Base-by-base conservation (phyloP, 2,888 invertebrate genomes). In the Cataglyphis rosenhaueri region DNA sequence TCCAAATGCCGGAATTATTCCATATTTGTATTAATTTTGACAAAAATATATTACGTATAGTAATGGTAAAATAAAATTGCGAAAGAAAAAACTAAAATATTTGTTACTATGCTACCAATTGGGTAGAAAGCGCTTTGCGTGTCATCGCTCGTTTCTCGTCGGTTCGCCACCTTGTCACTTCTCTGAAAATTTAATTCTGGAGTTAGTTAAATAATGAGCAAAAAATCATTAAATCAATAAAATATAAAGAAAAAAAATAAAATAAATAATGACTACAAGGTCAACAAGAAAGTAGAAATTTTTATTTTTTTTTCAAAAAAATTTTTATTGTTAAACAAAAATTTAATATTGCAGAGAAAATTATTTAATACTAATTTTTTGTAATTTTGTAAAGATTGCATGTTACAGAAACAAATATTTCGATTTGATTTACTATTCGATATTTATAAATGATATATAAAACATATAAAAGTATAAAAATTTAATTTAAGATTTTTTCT, bases 1-100 rank as follows among this genome's bases (percentile, higher is more conserved):
- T 35, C 6, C 32, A 35, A 35, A 35, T 35, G 32, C 32, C 6
- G 32, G 0, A 35, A 41, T 41, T 29, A 59, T 66, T 18, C 35
- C n/a, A 25, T 41, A 70, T 32, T 57, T 41, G 25, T 35, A 70
- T 79, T 25, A 79, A 79, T 70, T 79, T 70, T 18, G 12, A 59
- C 32, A 10, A 25, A 3, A 21, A 18, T 9, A 10, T 25, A 29
- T 6, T 21, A 32, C 5, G 25, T 41, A n/a, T 59, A 70, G 44
- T n/a, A 15, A 59, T 44, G 32, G 21, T 59, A 32, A 44, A 70
- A 44, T 59, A 12, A 79, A 70, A 48, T 70, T 12, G 4, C 18
- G 12, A 18, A 57, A 41, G 3, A 57, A 6, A 52, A 52, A 12
- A 9, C 3, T 9, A 18, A 48, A 66, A 6, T 35, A 57, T 66